Conservation (phyloP, 2,113 vertebrate genomes). For the Trochalopteron elliotii region DNA sequence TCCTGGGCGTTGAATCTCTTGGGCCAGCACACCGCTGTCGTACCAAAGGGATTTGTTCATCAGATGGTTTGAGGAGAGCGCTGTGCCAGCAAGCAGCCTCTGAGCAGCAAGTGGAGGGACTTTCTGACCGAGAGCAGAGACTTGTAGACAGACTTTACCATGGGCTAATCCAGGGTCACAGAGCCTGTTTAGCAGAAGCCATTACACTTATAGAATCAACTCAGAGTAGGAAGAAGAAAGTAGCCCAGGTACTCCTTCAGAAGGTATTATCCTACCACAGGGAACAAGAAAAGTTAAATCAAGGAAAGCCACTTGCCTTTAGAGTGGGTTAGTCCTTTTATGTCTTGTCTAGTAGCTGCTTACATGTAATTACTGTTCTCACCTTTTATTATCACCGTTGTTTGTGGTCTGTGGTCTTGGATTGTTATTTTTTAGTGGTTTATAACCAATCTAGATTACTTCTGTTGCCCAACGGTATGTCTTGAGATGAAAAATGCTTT, state of each 20-base stretch:
- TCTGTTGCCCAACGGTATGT: not conserved
- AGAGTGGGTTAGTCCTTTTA: constrained; percentile 89
- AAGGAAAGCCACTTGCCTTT: constrained; percentile 89
- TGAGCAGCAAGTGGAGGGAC: constrained; percentile 59
- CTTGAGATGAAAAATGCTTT: not conserved
- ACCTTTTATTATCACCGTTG: not conserved
- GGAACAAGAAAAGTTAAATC: constrained; percentile 83
- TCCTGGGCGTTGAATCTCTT: not conserved
- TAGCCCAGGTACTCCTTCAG: constrained; percentile 93
- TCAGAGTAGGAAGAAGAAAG: constrained; percentile 87
- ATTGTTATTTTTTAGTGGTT: not conserved
- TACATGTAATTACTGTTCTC: not conserved
- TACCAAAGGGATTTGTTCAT: not conserved
- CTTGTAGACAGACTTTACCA: constrained; percentile 82
- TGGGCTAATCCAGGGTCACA: constrained; percentile 85
- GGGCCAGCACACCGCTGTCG: accelerated
- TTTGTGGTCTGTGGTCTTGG: not conserved
- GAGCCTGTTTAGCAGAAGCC: constrained; percentile 90
- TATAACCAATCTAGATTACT: not conserved
- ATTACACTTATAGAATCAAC: constrained; percentile 95
- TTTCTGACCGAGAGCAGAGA: constrained; percentile 83
- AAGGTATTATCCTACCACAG: constrained; percentile 85
- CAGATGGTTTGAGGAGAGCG: constrained; percentile 7
- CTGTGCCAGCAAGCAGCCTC: constrained; percentile 61
- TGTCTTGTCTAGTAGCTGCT: constrained; percentile 22